Base-by-base conservation (phyloP, 2,888 invertebrate species). In the Nomada flava region DNA sequence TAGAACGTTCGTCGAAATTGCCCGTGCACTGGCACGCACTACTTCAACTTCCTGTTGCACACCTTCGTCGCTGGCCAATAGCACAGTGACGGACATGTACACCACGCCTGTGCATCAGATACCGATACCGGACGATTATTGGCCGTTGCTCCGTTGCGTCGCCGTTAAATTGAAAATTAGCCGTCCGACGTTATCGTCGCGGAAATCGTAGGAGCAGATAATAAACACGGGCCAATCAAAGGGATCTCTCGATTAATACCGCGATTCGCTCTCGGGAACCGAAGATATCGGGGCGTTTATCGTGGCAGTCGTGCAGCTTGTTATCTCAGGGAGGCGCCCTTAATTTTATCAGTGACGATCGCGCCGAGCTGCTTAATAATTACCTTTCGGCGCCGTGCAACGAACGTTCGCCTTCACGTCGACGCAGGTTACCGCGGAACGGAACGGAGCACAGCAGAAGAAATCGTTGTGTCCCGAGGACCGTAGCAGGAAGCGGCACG, bases 31-130 rank as follows among this genome's bases (percentile, higher is more conserved):
- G 67, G 69, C 79, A 69, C 59, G 75, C 75, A 68, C 63, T 79
- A n/a, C 50, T 44, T 29, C 42, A 44, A 83, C 86, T 85, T 88
- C 86, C 88, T 82, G 86, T 70, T 83, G 13, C 23, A 11, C 13
- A 47, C 47, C 47, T 63, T 75, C 78, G 71, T 63, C 65, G 47
- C 74, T 29, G 59, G 71, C 53, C 13, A 55, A 57, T 57, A 57
- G 57, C 69, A 52, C 75, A 65, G 52, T 50, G 65, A 67, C 70
- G 67, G 15, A 47, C 47, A 23, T 52, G 36, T 23, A 29, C 23
- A 2, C 9, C 47, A 64, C 44, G 44, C 67, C 64, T 47, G 18
- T 57, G 63, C 71, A 78, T 75, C 68, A 44, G 71, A 71, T 69
- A 63, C 50, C 63, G 57, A 47, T 15, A 15, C 47, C 13, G 2